phyloP scores from a whole-genome alignment of 2,113 vertebrate species.

The Vulpes lagopus region DNA sequence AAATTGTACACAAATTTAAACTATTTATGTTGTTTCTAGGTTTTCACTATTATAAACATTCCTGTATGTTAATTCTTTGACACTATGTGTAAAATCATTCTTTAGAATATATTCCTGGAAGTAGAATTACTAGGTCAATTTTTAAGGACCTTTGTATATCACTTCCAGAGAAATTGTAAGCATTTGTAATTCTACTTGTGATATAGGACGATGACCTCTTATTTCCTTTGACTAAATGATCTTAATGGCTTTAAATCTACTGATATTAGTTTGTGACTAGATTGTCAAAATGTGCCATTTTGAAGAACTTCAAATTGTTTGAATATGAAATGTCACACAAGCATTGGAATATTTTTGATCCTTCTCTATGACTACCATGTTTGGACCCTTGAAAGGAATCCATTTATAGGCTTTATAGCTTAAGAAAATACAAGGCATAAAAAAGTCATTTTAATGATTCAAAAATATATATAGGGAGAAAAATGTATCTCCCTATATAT shows the following conservation, averaged over 20 bases:
- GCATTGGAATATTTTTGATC: neutral
- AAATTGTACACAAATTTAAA: too few relatives aligned
- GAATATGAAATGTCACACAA: neutral
- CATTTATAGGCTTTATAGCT: neutral
- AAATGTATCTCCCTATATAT: neutral
- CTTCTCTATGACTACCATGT: neutral
- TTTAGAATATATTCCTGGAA: slow-evolving; percentile 23
- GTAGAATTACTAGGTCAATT: neutral
- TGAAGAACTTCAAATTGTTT: neutral
- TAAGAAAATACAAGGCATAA: neutral
- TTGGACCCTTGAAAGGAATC: neutral
- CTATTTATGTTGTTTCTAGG: neutral
- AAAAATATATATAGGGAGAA: neutral
- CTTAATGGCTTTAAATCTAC: neutral
- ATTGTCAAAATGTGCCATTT: neutral
- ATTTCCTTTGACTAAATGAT: neutral
- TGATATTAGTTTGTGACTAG: neutral
- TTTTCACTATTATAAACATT: neutral
- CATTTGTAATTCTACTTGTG: neutral
- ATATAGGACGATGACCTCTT: neutral
- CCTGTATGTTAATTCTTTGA: slow-evolving; percentile 20
- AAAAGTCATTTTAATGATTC: neutral
- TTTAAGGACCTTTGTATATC: neutral
- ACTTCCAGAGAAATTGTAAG: neutral
- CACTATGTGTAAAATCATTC: neutral